These are phyloP conservation scores for Heliconius erato DNA, from an alignment of 2,888 invertebrate species.

Conservation along the genomic window DNA sequence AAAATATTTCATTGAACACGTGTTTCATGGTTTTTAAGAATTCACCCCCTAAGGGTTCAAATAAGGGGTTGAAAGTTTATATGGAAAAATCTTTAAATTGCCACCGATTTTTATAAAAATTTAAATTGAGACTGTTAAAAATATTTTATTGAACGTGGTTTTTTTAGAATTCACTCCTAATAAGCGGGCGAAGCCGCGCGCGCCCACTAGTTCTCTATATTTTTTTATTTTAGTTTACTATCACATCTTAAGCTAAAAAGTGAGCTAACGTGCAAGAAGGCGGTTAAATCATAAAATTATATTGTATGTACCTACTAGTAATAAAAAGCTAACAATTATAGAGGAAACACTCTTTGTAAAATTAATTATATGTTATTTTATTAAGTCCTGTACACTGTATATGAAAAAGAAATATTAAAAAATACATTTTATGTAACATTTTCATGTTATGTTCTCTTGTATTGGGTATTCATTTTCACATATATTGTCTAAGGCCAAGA, in stretches of 20 bases:
- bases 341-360: background rate
- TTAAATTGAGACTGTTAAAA: too few species aligned
- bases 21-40: too few species aligned
- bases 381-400: background rate
- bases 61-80: too few species aligned
- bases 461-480: background rate
- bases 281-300: background rate
- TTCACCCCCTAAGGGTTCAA: too few species aligned
- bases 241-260: background rate
- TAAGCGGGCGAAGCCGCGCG: too few species aligned
- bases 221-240: background rate
- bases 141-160: too few species aligned
- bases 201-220: too few species aligned
- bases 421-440: background rate
- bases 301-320: background rate
- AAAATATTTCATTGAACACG: too few species aligned
- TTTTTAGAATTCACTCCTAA: too few species aligned
- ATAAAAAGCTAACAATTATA: conserved; percentile 14
- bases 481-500: background rate
- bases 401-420: background rate
- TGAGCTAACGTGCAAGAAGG: background rate
- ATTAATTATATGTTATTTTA: background rate
- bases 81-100: too few species aligned
- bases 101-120: too few species aligned
- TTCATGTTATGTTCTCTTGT: background rate